Evolutionary conservation across 2,113 vertebrate genomes (phyloP), one percentile per base, ranked within the genome.

Genomic region (Scartelaos histophorus): DNA sequence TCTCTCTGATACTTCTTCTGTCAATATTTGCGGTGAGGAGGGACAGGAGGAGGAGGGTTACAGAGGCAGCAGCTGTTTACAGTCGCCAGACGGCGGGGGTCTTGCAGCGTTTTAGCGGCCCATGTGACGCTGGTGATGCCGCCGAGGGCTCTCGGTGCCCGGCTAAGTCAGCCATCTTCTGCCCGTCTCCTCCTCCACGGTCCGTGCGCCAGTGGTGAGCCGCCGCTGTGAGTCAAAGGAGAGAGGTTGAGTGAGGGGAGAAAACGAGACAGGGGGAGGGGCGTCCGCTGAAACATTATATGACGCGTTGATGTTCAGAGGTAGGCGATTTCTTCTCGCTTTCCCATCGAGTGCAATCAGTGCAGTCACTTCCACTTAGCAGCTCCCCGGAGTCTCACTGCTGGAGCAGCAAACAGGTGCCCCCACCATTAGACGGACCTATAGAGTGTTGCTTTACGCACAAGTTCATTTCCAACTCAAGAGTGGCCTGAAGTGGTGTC

Each of bases 161-260:
- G 90, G 87, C 89, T 85, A 84, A 92, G 93, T 96, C 95, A 96
- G 95, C 95, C 96, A 97, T 97, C 95, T 97, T 96, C 95, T 90
- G 92, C 81, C 90, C 90, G 91, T 85, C 83, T 93, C 69, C 92
- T 94, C 91, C 89, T 94, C 91, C 89, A 82, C 92, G 85, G 85
- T 90, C 87, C 89, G 90, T 89, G 89, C 88, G 66, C 83, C 90
- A 90, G 89, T 90, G 91, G 89, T 88, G 93, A 92, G 90, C 91
- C 88, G 91, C 92, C 93, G 92, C 87, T 88, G 91, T 88, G 91
- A 92, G 91, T 91, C 93, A 91, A 93, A 90, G 89, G 91, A 92
- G 93, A 92, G 93, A 92, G 94, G 92, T 89, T 93, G 91, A 90
- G 90, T 90, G 91, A 93, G 87, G 87, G 86, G 87, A 82, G 80